Conservation (phyloP, 2,113 vertebrate species). For the Seriola aureovittata region DNA sequence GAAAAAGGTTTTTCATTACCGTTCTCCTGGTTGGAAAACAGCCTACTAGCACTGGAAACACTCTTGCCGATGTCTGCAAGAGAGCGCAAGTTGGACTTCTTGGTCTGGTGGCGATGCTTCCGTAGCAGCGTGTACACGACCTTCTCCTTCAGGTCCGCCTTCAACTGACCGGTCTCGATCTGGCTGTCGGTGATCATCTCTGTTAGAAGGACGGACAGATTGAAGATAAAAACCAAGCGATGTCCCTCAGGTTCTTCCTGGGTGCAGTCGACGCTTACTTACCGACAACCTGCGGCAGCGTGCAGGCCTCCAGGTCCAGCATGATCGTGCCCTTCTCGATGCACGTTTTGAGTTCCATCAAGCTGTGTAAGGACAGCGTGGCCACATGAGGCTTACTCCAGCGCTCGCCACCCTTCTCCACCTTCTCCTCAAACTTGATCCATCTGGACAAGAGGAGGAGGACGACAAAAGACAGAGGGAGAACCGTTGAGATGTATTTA, state of each 20-base stretch:
- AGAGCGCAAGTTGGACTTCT: constrained; percentile 98
- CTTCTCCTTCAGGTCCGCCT: constrained; percentile 93
- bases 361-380: constrained; percentile 90
- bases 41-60: constrained; percentile 97
- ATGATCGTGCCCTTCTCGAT: constrained; percentile 96
- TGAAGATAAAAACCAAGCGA: not conserved
- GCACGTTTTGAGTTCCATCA: constrained; percentile 94
- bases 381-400: constrained; percentile 98
- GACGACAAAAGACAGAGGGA: not conserved
- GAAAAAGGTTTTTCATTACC: constrained; percentile 86
- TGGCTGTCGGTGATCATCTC: constrained; percentile 94
- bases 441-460: constrained; percentile 82
- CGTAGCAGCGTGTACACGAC: constrained; percentile 94
- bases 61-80: constrained; percentile 98
- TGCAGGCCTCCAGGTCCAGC: constrained; percentile 92
- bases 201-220: constrained; percentile 57
- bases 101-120: constrained; percentile 97
- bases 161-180: constrained; percentile 92
- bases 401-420: constrained; percentile 95
- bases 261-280: constrained; percentile 58
- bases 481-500: not conserved
- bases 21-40: constrained; percentile 95
- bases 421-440: constrained; percentile 99
- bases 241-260: not conserved
- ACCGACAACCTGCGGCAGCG: constrained; percentile 95